phyloP scores from a whole-genome alignment of 2,888 invertebrate species.

The Epirrhoe tristata region DNA sequence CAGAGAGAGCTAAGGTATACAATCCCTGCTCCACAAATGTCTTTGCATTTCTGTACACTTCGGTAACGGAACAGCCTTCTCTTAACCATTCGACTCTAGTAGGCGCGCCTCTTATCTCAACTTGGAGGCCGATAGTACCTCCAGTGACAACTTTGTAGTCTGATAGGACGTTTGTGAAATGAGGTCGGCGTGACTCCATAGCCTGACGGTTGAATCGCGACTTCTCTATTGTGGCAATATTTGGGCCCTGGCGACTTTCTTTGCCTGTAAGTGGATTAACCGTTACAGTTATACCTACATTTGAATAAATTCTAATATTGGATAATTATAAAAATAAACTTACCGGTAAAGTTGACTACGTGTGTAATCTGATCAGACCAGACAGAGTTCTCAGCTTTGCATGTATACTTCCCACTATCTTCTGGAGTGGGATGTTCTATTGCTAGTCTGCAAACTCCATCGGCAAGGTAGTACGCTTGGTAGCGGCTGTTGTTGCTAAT shows the following conservation, averaged over 20 bases:
- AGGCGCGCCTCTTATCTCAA: slow-evolving; percentile 90
- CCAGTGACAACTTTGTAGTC: slow-evolving; percentile 91
- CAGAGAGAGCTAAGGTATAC: slow-evolving; percentile 90
- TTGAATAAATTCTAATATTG: background rate
- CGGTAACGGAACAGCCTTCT: slow-evolving; percentile 85
- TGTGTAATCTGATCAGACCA: slow-evolving; percentile 91
- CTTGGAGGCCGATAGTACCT: slow-evolving; percentile 93
- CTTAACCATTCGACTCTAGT: slow-evolving; percentile 92
- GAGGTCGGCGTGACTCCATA: slow-evolving; percentile 86
- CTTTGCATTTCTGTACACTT: slow-evolving; percentile 86
- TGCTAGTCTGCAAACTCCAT: slow-evolving; percentile 90
- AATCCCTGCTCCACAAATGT: slow-evolving; percentile 89
- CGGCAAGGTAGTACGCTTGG: slow-evolving; percentile 88
- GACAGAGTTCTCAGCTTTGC: slow-evolving; percentile 90
- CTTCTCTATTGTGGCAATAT: slow-evolving; percentile 65
- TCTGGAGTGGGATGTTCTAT: slow-evolving; percentile 87
- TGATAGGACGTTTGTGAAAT: slow-evolving; percentile 88
- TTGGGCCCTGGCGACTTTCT: slow-evolving; percentile 63
- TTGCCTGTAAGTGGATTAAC: slow-evolving; percentile 56
- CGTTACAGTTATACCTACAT: background rate
- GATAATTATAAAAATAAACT: slow-evolving; percentile 36
- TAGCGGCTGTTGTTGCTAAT: slow-evolving; percentile 85
- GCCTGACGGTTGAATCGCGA: slow-evolving; percentile 67
- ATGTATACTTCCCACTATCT: slow-evolving; percentile 91
- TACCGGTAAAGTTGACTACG: slow-evolving; percentile 88